phyloP scores from a whole-genome alignment of 2,113 vertebrate species.

The Canis aureus region DNA sequence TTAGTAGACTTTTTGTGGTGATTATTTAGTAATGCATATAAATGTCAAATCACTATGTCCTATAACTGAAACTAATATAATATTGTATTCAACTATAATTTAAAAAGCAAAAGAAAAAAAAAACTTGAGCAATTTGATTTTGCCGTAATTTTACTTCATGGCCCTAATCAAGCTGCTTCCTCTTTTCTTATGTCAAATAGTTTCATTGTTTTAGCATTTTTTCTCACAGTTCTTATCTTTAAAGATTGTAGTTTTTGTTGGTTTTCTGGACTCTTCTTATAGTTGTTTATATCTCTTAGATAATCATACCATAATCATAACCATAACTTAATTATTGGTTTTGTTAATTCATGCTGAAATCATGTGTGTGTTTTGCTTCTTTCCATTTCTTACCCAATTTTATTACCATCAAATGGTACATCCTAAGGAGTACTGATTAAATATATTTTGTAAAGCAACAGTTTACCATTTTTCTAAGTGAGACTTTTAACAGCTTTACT shows the following conservation, averaged over 20 bases:
- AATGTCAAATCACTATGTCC: not conserved
- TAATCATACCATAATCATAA: not conserved
- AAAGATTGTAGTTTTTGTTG: constrained; percentile 8
- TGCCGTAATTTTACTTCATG: not conserved
- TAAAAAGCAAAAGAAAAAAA: not conserved
- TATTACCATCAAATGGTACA: not conserved
- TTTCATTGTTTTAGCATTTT: constrained; percentile 37
- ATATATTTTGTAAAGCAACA: constrained; percentile 26
- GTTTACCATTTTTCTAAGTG: constrained; percentile 1
- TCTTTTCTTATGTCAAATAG: constrained; percentile 29
- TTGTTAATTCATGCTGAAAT: constrained; percentile 49
- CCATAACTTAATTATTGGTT: constrained; percentile 16
- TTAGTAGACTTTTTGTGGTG: not conserved
- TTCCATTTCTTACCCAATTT: constrained; percentile 46
- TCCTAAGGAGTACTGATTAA: constrained; percentile 37
- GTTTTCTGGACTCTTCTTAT: constrained; percentile 25
- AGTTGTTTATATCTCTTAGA: constrained; percentile 38
- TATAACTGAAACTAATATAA: not conserved
- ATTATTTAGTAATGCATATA: not conserved
- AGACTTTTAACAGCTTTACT: constrained; percentile 50
- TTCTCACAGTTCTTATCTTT: not conserved
- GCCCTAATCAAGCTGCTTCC: not conserved
- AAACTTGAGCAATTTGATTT: constrained; percentile 24
- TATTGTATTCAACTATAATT: not conserved
- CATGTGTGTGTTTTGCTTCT: not conserved